These are phyloP conservation scores for Neria commutata DNA, from an alignment of 2,888 invertebrate genomes.

Conservation along the genomic window DNA sequence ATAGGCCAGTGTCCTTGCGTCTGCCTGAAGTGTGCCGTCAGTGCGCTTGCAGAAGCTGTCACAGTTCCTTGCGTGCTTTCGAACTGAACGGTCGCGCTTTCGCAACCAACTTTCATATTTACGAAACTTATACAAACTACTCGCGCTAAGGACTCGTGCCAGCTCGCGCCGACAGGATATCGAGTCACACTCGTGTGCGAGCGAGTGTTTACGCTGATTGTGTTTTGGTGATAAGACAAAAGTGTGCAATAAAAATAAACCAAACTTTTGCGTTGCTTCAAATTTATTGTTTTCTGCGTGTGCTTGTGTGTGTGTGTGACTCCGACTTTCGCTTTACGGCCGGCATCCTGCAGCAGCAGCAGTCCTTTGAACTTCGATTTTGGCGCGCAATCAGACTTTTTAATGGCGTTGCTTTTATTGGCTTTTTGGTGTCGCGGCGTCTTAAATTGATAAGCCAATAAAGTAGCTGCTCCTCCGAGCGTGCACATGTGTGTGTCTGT, in stretches of 20 bases:
- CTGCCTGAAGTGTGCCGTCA: slow-evolving; percentile 9
- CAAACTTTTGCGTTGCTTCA: background rate
- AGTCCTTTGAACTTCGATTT: too few relatives aligned
- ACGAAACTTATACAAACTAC: background rate
- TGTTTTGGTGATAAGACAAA: slow-evolving; percentile 10
- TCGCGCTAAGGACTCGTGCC: too few relatives aligned
- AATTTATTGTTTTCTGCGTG: background rate
- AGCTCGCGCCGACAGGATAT: too few relatives aligned
- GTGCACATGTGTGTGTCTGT: slow-evolving; percentile 1
- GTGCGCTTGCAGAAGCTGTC: slow-evolving; percentile 38
- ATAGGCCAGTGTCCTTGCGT: slow-evolving; percentile 29
- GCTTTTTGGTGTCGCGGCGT: slow-evolving; percentile 4
- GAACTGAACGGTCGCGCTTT: slow-evolving; percentile 40
- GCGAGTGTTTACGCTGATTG: slow-evolving; percentile 1
- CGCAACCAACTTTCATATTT: background rate
- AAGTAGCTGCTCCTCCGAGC: slow-evolving; percentile 11
- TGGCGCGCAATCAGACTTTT: slow-evolving; percentile 8
- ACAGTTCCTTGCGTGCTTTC: slow-evolving; percentile 54
- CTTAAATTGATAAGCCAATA: slow-evolving; percentile 22
- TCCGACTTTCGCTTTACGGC: background rate
- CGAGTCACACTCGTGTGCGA: background rate
- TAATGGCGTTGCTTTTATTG: slow-evolving; percentile 14
- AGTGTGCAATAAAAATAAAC: slow-evolving; percentile 11
- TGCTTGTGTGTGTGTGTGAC: background rate
- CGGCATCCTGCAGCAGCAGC: background rate